Percentiles rank a stretch among this genome's conserved stretches.
Evolutionary conservation across 2,888 invertebrate genomes (phyloP).

Genomic region (Serripes groenlandicus): DNA sequence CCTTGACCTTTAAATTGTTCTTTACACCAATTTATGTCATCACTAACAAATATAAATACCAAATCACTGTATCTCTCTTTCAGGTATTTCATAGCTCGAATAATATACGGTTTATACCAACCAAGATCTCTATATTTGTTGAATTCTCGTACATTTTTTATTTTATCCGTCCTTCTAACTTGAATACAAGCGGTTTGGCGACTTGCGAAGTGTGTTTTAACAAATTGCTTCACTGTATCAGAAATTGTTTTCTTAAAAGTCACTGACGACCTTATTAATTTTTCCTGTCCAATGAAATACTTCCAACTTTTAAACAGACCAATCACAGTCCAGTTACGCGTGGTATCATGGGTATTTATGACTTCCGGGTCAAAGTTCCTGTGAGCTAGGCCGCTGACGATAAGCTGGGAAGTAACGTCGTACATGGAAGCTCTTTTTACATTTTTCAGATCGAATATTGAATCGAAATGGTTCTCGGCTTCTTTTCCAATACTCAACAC

Average conservation of each 20-base stretch:
- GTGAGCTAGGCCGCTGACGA: neutral
- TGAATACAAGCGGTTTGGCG: neutral
- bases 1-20: neutral
- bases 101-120: slow-evolving; percentile 8
- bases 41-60: neutral
- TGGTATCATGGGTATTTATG: neutral
- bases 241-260: neutral
- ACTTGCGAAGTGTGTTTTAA: neutral
- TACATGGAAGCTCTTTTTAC: neutral
- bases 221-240: neutral
- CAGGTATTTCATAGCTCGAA: neutral
- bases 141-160: neutral
- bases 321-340: slow-evolving; percentile 1
- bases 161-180: neutral
- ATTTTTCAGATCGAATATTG: neutral
- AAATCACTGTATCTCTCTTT: neutral
- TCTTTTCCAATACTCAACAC: neutral
- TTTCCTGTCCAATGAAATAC: slow-evolving; percentile 8
- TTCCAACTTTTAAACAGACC: neutral
- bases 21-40: slow-evolving; percentile 4
- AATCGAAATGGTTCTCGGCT: neutral
- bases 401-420: neutral
- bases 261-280: slow-evolving; percentile 1
- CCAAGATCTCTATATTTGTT: neutral
- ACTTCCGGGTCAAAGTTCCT: neutral